Evolutionary conservation across 2,113 vertebrate species (phyloP), one percentile per base, ranked within the genome.

Genomic region (Ophiodon elongatus): DNA sequence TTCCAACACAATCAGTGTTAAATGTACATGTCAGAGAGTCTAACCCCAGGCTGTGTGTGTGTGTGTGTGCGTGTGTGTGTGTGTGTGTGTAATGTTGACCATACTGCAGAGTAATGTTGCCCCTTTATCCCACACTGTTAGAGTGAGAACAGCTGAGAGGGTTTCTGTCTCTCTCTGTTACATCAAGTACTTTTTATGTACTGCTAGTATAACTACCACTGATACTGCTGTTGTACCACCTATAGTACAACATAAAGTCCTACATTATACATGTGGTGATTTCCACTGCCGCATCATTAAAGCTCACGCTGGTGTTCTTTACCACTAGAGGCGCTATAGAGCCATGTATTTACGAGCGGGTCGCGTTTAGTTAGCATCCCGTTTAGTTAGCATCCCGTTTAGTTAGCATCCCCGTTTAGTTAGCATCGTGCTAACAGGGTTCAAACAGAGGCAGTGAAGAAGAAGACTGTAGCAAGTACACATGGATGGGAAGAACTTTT

Each of bases 1-100:
- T 78, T 91, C 87, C 41, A 31, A 79, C 79, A 83, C 23, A 0
- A 89, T 89, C 37, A 88, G 86, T 60, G 84, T 87, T 76, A 86
- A 47, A 50, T 19, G 47, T 37, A n/a, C 45, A 64, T 37, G 62
- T 33, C 79, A 2, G 41, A 15, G 39, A 57, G 33, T 21, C 17
- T 4, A 1, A 15, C 78, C 50, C 1, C 15, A 4, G 52, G 73
- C 27, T 50, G 6, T 23, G 60, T 31, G 64, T 57, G 6, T 60
- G 31, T 74, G 74, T 47, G 57, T 63, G 68, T 54, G 68, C 52
- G 66, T 68, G 66, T 50, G 43, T 47, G 39, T 45, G 65, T 23
- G 41, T 47, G 65, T 68, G 66, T 47, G 45, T 52, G 45, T n/a
- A n/a, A n/a, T n/a, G n/a, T n/a, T n/a, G n/a, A 54, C 52, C 52